These are phyloP conservation scores for Conger conger DNA, from an alignment of 2,113 vertebrate genomes.

Conservation along the genomic window DNA sequence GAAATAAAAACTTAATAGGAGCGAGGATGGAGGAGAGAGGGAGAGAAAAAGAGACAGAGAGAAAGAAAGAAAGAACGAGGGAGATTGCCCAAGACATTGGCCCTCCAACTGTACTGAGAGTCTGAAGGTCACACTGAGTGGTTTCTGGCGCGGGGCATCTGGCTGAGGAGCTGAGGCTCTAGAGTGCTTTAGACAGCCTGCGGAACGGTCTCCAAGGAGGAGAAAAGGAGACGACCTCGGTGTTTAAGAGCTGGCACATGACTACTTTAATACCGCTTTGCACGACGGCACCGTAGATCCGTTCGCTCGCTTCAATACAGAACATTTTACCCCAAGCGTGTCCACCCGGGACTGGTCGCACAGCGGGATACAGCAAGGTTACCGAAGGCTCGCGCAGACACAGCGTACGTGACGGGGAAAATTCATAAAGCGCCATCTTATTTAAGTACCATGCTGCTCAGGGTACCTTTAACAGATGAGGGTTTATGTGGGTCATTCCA, in stretches of 20 bases:
- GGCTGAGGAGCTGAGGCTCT: background rate
- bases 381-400: background rate
- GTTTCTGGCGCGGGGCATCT: background rate
- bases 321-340: too few relatives aligned
- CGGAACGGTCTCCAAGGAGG: background rate
- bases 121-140: background rate
- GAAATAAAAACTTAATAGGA: background rate
- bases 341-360: background rate
- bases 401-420: background rate
- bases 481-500: background rate
- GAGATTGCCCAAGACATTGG: background rate
- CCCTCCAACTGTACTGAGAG: background rate
- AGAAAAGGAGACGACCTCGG: background rate
- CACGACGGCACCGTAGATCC: background rate
- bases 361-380: background rate
- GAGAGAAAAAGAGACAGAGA: background rate
- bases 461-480: background rate
- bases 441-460: background rate
- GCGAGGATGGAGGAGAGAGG: background rate
- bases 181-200: conserved; percentile 12
- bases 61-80: too few relatives aligned
- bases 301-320: too few relatives aligned
- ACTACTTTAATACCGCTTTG: background rate
- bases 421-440: background rate
- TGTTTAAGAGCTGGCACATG: background rate